Evolutionary conservation across 2,113 vertebrate genomes (phyloP), one percentile per base, ranked within the genome.

Genomic region (Polypterus bichir): DNA sequence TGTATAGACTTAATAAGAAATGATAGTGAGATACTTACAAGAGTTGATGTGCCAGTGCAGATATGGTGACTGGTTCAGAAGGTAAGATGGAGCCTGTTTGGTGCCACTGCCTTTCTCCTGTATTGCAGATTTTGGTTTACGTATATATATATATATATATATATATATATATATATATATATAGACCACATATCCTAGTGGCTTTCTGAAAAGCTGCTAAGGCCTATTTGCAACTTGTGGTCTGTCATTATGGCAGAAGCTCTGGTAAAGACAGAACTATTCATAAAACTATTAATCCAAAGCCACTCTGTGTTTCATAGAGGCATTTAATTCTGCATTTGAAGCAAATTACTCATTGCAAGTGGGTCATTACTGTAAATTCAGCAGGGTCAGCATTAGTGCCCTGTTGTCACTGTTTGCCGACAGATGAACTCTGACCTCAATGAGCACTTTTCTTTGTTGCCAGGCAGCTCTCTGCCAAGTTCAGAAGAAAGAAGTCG

Each of bases 301-400:
- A 57, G 56, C 56, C 46, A 45, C 44, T 3, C 56, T 57, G 56
- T 51, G 49, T 51, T 7, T 57, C 56, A 45, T 7, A 57, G 56
- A 57, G 56, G 27, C 56, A 44, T 5, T 6, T 9, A 57, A 57
- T 44, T 45, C 56, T 44, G 27, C n/a, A 27, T 57, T 57, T 57
- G 46, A 57, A 9, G 27, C 56, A 57, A 57, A 57, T 57, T 57
- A 44, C 56, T 57, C 8, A 11, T 57, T 57, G n/a, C 27, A 27
- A 57, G 56, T 57, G 44, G 27, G 46, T 57, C 56, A 57, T 44
- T 44, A 57, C 56, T 44, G 11, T 44, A 57, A 57, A 57, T 57
- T 45, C 56, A 57, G 56, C 27, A 27, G 56, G 56, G 56, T 57
- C 56, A 57, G 56, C 56, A 57, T 7, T 45, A 57, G 8, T 11